These are phyloP conservation scores for Recurvirostra avosetta DNA, from an alignment of 2,113 vertebrate genomes.

Conservation along the genomic window DNA sequence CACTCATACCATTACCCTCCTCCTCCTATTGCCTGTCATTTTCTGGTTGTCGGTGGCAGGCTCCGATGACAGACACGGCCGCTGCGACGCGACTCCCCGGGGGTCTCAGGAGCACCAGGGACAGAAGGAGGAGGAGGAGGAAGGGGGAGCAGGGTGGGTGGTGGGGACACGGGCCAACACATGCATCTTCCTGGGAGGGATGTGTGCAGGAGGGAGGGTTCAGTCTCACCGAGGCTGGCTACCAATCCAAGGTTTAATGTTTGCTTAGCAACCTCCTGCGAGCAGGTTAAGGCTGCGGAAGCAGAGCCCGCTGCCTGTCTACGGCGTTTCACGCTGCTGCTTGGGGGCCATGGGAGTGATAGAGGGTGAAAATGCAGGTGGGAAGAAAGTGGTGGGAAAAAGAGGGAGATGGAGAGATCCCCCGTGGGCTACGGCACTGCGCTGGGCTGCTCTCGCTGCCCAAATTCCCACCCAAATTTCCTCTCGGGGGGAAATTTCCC, in stretches of 20 bases:
- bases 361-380: neutral
- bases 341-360: neutral
- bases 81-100: rapidly evolving
- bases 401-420: neutral
- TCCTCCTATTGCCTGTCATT: neutral
- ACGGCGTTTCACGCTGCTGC: rapidly evolving
- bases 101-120: neutral
- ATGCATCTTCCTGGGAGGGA: neutral
- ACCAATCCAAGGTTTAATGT: neutral
- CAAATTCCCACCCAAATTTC: neutral
- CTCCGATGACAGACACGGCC: neutral
- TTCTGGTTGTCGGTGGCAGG: neutral
- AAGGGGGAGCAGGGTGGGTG: neutral
- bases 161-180: neutral
- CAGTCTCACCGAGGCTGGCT: neutral
- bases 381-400: neutral
- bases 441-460: neutral
- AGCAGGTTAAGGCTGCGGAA: neutral
- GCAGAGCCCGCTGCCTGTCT: neutral
- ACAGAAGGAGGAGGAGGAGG: neutral
- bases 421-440: rapidly evolving
- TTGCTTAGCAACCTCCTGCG: neutral
- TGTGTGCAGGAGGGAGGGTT: neutral
- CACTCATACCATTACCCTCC: neutral
- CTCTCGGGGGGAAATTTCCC: neutral